Evolutionary conservation across 2,888 invertebrate species (phyloP).

Genomic region (Deroplatys truncata): DNA sequence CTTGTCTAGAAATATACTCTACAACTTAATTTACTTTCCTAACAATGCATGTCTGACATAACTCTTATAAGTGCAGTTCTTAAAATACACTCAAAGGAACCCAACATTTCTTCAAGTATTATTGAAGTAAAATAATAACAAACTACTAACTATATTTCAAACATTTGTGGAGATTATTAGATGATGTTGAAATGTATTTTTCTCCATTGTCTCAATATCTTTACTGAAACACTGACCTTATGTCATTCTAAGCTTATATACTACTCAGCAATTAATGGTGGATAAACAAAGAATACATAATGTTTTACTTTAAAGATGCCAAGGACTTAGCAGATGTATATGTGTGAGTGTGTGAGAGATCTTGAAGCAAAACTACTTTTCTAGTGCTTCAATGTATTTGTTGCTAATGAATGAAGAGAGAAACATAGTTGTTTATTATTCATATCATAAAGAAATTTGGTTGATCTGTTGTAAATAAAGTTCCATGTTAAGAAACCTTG

Average conservation of each 20-base stretch:
- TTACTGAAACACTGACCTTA: not conserved
- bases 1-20: not conserved
- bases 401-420: not conserved
- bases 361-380: not conserved
- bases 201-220: not conserved
- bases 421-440: not conserved
- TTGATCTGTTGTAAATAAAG: not conserved
- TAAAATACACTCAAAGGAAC: not conserved
- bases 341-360: not conserved
- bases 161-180: not conserved
- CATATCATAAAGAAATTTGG: not conserved
- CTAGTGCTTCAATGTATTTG: not conserved
- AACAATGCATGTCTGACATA: not conserved
- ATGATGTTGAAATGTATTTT: not conserved
- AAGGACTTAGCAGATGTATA: not conserved
- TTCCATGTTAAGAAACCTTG: not conserved
- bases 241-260: not conserved
- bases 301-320: not conserved
- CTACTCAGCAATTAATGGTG: not conserved
- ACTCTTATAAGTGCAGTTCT: not conserved
- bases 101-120: not conserved
- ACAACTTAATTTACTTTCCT: not conserved
- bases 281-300: not conserved
- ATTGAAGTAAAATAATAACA: not conserved
- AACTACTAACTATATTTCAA: not conserved